phyloP scores from a whole-genome alignment of 2,113 vertebrate species.

The Cricetomys ansorgei region DNA sequence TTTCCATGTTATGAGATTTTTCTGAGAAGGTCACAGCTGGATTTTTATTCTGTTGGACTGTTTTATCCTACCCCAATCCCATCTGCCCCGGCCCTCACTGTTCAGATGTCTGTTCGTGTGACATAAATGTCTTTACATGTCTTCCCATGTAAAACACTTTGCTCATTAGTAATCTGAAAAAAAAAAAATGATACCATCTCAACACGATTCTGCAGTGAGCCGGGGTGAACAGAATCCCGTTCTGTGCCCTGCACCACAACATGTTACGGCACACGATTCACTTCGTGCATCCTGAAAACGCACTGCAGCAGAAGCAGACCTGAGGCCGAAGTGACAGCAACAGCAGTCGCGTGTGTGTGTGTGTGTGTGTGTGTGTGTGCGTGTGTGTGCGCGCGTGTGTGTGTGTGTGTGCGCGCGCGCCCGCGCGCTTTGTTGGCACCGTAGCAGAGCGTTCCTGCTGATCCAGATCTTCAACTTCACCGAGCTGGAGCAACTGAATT shows the following conservation, averaged over 20 bases:
- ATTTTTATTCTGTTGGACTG: neutral
- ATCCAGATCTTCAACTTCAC: constrained; percentile 11
- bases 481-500: constrained; percentile 5
- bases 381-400: neutral
- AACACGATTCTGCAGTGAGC: neutral
- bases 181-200: neutral
- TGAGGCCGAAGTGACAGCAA: neutral
- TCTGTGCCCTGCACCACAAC: neutral
- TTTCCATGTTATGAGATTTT: neutral
- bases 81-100: neutral
- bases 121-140: neutral
- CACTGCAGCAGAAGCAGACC: neutral
- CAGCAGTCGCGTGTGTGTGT: neutral
- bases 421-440: neutral
- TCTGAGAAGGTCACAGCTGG: neutral
- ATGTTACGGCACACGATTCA: neutral
- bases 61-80: neutral
- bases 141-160: neutral
- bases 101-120: neutral
- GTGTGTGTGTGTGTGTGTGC: neutral
- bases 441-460: neutral
- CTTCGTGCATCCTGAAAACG: neutral
- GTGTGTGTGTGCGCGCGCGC: neutral
- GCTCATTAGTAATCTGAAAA: neutral
- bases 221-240: neutral